Conservation (phyloP, 2,888 invertebrate genomes). For the Clepsis dumicolana region DNA sequence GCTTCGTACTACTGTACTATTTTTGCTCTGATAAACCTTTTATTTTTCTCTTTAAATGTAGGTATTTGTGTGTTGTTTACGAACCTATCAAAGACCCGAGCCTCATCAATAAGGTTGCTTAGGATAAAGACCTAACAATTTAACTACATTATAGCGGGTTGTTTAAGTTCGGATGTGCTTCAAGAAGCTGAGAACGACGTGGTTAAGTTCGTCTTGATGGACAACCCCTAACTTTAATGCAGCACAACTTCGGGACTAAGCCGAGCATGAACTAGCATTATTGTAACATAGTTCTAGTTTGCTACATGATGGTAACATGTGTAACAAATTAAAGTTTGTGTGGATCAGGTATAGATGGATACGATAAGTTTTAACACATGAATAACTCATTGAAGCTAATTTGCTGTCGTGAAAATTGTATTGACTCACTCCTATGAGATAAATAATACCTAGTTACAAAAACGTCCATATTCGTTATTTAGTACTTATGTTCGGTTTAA, state of each 20-base stretch:
- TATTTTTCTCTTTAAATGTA: neutral
- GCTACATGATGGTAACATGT: neutral
- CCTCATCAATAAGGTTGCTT: neutral
- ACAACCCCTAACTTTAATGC: constrained; percentile 30
- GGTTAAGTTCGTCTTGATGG: constrained; percentile 28
- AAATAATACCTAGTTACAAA: too few species aligned
- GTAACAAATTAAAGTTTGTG: neutral
- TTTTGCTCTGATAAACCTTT: neutral
- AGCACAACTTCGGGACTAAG: constrained; percentile 29
- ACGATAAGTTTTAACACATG: neutral
- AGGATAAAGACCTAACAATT: constrained; percentile 8
- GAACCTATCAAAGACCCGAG: neutral
- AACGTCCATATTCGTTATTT: too few species aligned
- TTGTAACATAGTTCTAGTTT: neutral
- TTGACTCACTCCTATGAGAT: neutral
- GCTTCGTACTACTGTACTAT: neutral
- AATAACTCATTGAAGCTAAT: neutral
- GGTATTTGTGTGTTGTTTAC: neutral
- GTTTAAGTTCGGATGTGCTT: constrained; percentile 25
- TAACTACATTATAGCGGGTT: constrained; percentile 4
- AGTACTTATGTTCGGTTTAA: too few species aligned
- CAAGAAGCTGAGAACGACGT: constrained; percentile 29
- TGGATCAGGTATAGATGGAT: neutral
- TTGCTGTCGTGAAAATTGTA: neutral
- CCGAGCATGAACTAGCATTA: constrained; percentile 18